Base-by-base conservation (phyloP, 2,113 vertebrate genomes). In the Hystrix brachyura region DNA sequence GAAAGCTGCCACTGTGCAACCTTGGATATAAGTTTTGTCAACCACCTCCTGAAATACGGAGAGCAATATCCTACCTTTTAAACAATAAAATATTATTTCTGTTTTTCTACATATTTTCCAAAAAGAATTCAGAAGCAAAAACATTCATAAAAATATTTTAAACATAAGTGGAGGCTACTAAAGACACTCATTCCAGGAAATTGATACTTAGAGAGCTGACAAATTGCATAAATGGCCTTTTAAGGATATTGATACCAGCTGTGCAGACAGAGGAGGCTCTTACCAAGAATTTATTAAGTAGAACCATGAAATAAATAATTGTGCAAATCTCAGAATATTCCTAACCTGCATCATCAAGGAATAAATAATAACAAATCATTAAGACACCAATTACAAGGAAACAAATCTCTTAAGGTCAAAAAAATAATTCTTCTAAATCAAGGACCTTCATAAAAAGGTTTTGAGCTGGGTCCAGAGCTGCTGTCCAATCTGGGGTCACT, bases 351-450 rank as follows among this genome's bases (percentile, higher is more conserved):
- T 64, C 48, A 46, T 96, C 95, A 95, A 84, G 53, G 64, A 88
- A 88, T 78, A 96, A 96, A 96, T 84, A 95, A 95, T 92, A 92
- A 94, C 88, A 97, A 95, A 96, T 80, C 92, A 96, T 97, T 94
- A 98, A 90, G 83, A 83, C 48, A 90, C 25, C 18, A 74, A 91
- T 88, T 87, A 94, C 15, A 88, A 84, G 81, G 38, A 92, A 97
- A 92, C 51, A 72, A 78, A 94, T 65, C 69, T 94, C 64, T 94
- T 80, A 60, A 60, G 60, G 43, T 94, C 27, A 65, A 92, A 87
- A 94, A 72, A 72, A 14, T 43, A 86, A 95, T 90, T 87, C 38
- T 7, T 94, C 90, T 92, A 76, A 91, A 84, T 55, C 29, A 29
- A 97, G n/a, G 55, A 51, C 48, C 32, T 93, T 8, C 1, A 17